A percentile compares a stretch with the other conserved stretches of the same genome.
Evolutionary conservation across 2,797 vertebrate genomes (phyloP).

Genomic region (Tapera naevia): DNA sequence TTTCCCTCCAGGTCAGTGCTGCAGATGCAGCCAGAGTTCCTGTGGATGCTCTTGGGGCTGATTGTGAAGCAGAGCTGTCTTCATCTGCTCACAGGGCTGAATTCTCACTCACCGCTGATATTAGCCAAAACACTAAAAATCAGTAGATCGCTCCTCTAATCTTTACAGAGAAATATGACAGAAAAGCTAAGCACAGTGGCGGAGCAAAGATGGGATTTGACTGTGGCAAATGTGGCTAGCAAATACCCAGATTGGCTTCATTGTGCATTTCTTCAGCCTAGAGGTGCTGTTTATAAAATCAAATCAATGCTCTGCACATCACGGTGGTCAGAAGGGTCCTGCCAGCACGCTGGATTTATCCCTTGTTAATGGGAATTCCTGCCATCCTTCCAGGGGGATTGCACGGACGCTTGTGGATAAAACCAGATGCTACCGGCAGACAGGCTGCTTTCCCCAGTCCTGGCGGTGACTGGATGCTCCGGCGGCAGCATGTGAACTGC

Average conservation of each 20-base stretch:
- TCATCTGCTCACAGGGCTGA: not conserved
- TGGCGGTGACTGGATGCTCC: not conserved
- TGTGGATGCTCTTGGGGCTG: not conserved
- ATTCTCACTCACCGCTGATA: not conserved
- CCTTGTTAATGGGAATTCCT: not conserved
- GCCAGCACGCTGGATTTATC: not conserved
- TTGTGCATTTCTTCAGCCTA: not conserved
- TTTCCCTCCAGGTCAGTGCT: not conserved
- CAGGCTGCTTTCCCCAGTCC: not conserved
- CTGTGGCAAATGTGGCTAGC: not conserved
- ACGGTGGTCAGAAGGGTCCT: not conserved
- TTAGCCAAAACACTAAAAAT: not conserved
- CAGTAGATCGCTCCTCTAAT: not conserved
- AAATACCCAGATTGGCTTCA: not conserved
- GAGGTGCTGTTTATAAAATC: not conserved
- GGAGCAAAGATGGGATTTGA: not conserved
- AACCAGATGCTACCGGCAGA: rapidly evolving
- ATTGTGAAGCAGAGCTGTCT: rapidly evolving
- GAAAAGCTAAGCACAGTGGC: not conserved
- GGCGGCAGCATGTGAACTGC: not conserved
- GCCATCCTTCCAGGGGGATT: not conserved
- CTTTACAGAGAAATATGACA: not conserved
- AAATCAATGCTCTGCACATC: not conserved
- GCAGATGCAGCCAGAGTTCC: not conserved
- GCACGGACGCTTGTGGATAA: not conserved